These are phyloP conservation scores for Platycnemis pennipes DNA, from an alignment of 2,888 invertebrate genomes.

Conservation along the genomic window DNA sequence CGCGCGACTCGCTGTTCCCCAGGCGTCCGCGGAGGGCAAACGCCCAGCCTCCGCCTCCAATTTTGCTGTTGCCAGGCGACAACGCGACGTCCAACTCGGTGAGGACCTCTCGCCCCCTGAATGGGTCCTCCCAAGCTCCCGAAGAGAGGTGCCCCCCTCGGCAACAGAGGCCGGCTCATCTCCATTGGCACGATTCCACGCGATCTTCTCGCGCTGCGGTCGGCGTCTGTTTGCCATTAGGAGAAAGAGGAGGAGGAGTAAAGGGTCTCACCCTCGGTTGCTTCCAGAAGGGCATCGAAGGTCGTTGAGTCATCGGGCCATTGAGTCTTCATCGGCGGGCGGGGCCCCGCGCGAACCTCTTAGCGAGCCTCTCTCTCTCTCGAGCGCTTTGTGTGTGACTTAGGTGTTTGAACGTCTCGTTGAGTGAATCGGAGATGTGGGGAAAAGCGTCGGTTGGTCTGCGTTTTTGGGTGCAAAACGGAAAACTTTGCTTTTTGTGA, in stretches of 20 bases:
- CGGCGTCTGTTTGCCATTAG: neutral
- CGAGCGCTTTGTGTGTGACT: neutral
- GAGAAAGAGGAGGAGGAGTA: neutral
- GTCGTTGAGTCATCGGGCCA: slow-evolving; percentile 19
- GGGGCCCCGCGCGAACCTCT: neutral
- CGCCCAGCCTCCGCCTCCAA: neutral
- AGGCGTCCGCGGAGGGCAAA: neutral
- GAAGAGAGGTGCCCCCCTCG: neutral
- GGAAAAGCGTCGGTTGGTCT: neutral
- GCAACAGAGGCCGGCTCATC: slow-evolving; percentile 13
- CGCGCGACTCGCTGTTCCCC: neutral
- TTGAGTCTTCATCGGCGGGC: neutral
- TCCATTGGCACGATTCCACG: neutral
- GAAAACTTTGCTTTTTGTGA: no score
- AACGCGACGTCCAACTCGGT: neutral
- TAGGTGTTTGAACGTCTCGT: neutral
- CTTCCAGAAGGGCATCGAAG: slow-evolving; percentile 24
- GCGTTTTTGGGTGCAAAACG: no score
- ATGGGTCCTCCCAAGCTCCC: neutral
- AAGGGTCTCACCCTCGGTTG: neutral
- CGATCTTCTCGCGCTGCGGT: neutral
- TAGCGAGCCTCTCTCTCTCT: neutral
- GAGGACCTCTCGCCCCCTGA: neutral
- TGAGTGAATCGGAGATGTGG: neutral
- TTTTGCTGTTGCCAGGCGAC: slow-evolving; percentile 13